Evolutionary conservation across 1,140 invertebrate genomes (phyloP).

Genomic region (Cherax destructor): DNA sequence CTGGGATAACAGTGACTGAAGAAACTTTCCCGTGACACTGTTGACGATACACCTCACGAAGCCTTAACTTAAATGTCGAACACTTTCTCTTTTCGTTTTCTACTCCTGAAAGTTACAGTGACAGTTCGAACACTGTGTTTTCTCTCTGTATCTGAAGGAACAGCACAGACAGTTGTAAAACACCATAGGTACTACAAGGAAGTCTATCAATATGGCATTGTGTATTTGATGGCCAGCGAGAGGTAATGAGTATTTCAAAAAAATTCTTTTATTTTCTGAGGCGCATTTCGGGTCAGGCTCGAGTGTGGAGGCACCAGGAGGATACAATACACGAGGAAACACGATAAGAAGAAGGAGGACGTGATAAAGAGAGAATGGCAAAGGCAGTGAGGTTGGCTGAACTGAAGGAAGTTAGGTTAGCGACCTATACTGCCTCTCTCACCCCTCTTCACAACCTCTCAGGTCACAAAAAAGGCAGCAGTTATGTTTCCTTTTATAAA

Average conservation of each 20-base stretch:
- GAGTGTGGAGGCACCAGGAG: slow-evolving; percentile 13
- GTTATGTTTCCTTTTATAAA: too few species aligned
- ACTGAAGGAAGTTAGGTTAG: not conserved
- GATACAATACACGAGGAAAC: slow-evolving; percentile 25
- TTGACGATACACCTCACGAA: too few species aligned
- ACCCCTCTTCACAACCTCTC: too few species aligned
- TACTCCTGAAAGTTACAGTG: not conserved
- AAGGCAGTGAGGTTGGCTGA: not conserved
- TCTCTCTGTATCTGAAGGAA: not conserved
- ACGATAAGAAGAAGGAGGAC: not conserved
- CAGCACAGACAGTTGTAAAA: not conserved
- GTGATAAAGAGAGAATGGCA: not conserved
- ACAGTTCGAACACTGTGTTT: not conserved
- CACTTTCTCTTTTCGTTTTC: not conserved
- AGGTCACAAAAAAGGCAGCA: too few species aligned
- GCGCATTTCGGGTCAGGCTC: slow-evolving; percentile 18
- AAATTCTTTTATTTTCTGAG: not conserved
- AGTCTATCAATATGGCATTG: not conserved
- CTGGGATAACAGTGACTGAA: too few species aligned
- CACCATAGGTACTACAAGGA: not conserved
- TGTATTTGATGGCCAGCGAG: slow-evolving; percentile 1
- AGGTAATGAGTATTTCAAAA: not conserved
- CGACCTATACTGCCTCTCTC: too few species aligned
- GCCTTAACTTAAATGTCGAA: too few species aligned
- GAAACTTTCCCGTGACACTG: too few species aligned